Evolutionary conservation across 1,140 invertebrate species (phyloP), one percentile per base, ranked within the genome.

Genomic region (Bacillus rossius): DNA sequence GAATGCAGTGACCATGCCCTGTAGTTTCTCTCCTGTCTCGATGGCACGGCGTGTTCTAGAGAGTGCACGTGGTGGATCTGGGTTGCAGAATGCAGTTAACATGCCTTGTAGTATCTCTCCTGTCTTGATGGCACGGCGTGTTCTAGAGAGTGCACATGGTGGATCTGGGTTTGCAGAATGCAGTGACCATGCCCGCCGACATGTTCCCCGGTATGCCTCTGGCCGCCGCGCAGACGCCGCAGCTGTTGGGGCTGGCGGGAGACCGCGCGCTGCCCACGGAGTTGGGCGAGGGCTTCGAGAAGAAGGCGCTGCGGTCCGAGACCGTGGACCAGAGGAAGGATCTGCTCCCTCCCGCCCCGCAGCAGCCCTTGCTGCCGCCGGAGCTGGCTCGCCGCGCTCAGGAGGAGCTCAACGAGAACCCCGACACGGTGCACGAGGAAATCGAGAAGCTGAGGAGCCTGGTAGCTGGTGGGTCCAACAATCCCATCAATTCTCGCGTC

Each of bases 391-490:
- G 51, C 7, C 49, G 20, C n/a, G 55, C 55, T 1, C 45, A 22
- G 0, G 20, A 40, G n/a, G 66, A 69, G 54, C 64, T 69, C 1
- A 60, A 67, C 26, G 66, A 69, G 54, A 60, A 54, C 2, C 65
- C 67, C 0, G 59, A 65, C 13, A 61, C 22, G 2, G 57, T 65
- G 2, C 49, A 58, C 10, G 50, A 61, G 29, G 65, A 67, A 47
- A 63, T 69, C 10, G 57, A 61, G 42, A 45, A 53, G 34, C 55
- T 69, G 13, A 66, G 57, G 49, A 40, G 60, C 25, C 54, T 68
- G 54, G 43, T 68, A 8, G 25, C 60, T 57, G 61, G 67, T 68
- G 63, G 50, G 50, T 1, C 34, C 2, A 2, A 43, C 2, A 40
- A 10, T 26, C 38, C 8, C 19, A 17, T 29, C 37, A 17, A 51